Evolutionary conservation across 2,888 invertebrate genomes (phyloP), one percentile per base, ranked within the genome.

Genomic region (Caradrina kadenii): DNA sequence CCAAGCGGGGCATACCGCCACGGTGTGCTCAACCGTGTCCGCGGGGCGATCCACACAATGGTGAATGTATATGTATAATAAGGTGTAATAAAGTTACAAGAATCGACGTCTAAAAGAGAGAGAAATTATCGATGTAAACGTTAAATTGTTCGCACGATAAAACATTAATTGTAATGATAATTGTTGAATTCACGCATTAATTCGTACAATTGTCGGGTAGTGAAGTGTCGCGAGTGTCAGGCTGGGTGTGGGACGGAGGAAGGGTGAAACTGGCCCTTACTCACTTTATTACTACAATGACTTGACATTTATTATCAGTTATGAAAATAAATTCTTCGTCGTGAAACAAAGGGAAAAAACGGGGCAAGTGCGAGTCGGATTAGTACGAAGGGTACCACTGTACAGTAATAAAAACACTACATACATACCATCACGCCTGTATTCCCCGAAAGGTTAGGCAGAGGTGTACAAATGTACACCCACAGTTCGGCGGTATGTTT

Each of bases 221-320:
- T 64, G 64, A 78, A 76, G 79, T 77, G 79, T 65, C 60, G 62
- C 67, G 31, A 63, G 50, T 65, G 69, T 69, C 68, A 52, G 26
- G 61, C 54, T 53, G 42, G 62, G 63, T 73, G 69, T 81, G 81
- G 87, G 83, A 75, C 84, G 71, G 82, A 68, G 73, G 86, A 89
- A 90, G 89, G 91, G 89, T 89, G 86, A 87, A 85, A 70, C 80
- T 70, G 79, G 78, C 84, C 86, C 84, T 87, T 45, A 89, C 89
- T 92, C 91, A 90, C 89, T 93, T 92, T 93, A 94, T 94, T 92
- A 92, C 90, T 82, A 88, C 91, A 89, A 93, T 93, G 94, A 94
- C 92, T 93, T 88, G 91, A 91, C 94, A 90, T 93, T 94, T 94
- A 94, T 93, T 91, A 92, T 92, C 92, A 92, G 91, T 92, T 93